phyloP scores from a whole-genome alignment of 2,888 invertebrate species.

The Dicranocentrus wangi region DNA sequence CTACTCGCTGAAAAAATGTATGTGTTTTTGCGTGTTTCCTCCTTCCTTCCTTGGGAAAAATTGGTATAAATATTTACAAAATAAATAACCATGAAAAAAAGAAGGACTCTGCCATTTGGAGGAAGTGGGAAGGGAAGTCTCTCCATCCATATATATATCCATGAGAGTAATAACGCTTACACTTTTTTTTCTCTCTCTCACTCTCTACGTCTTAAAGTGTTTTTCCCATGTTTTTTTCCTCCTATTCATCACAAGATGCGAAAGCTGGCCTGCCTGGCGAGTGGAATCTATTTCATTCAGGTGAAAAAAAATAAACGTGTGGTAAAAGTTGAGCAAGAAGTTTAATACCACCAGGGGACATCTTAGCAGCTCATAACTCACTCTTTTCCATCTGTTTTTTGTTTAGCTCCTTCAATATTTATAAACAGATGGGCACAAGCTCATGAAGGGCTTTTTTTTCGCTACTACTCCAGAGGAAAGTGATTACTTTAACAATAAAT shows the following conservation, averaged over 20 bases:
- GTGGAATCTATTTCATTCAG: constrained; percentile 3
- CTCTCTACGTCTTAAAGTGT: background rate
- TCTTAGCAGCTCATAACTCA: constrained; percentile 26
- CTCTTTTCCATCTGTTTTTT: background rate
- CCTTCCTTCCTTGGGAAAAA: background rate
- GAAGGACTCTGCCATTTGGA: background rate
- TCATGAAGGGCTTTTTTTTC: background rate
- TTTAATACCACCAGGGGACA: constrained; percentile 6
- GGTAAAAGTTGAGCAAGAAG: background rate
- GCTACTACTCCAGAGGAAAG: too few relatives aligned
- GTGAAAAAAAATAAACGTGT: background rate
- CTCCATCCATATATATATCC: too few relatives aligned
- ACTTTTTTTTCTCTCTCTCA: background rate
- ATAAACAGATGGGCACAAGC: background rate
- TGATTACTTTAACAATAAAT: constrained; percentile 22
- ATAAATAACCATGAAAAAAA: background rate
- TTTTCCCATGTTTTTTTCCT: too few relatives aligned
- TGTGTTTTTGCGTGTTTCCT: too few relatives aligned
- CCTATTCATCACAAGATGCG: too few relatives aligned
- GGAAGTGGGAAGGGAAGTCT: background rate
- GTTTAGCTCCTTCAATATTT: constrained; percentile 7
- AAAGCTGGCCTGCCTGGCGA: too few relatives aligned
- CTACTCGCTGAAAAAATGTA: too few relatives aligned
- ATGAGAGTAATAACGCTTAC: too few relatives aligned
- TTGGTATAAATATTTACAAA: constrained; percentile 7